Percentiles rank a stretch among this genome's conserved stretches.
phyloP scores from a whole-genome alignment of 2,888 invertebrate species.

The Lordiphosa andalusiaca region DNA sequence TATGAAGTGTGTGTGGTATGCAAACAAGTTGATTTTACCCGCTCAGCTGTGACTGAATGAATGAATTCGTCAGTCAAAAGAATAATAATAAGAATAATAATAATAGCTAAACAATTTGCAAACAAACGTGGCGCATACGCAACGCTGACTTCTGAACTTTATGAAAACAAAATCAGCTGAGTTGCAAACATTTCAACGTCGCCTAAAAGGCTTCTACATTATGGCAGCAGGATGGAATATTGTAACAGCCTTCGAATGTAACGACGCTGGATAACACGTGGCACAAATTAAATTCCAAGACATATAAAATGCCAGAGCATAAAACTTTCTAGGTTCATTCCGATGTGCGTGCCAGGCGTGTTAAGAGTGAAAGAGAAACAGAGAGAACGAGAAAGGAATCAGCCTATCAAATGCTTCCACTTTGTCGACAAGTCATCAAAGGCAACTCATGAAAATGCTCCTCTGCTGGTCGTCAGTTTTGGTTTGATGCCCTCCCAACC shows the following conservation, averaged over 20 bases:
- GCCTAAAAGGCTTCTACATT: conserved; percentile 56
- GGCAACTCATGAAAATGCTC: conserved; percentile 9
- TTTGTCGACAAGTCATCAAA: conserved; percentile 13
- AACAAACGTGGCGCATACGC: conserved; percentile 58
- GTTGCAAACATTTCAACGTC: conserved; percentile 41
- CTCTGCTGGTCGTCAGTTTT: background rate
- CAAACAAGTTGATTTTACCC: conserved; percentile 62
- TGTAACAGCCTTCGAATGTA: conserved; percentile 6
- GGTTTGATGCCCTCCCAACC: conserved; percentile 8
- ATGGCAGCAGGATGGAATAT: conserved; percentile 31
- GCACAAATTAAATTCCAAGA: conserved; percentile 45
- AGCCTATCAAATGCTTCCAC: conserved; percentile 29
- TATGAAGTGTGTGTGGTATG: conserved; percentile 33
- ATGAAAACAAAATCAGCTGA: conserved; percentile 77
- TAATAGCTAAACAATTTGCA: conserved; percentile 19
- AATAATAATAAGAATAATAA: conserved; percentile 36
- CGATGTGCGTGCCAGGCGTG: conserved; percentile 23
- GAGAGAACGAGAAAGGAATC: conserved; percentile 4
- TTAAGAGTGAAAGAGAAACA: conserved; percentile 11
- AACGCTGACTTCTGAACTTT: conserved; percentile 46
- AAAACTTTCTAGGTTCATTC: conserved; percentile 17
- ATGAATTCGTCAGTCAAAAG: conserved; percentile 69
- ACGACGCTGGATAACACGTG: conserved; percentile 31
- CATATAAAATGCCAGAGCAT: conserved; percentile 32
- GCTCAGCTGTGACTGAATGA: conserved; percentile 35